These are phyloP conservation scores for Pollenia amentaria DNA, from an alignment of 2,888 invertebrate species.

Conservation along the genomic window DNA sequence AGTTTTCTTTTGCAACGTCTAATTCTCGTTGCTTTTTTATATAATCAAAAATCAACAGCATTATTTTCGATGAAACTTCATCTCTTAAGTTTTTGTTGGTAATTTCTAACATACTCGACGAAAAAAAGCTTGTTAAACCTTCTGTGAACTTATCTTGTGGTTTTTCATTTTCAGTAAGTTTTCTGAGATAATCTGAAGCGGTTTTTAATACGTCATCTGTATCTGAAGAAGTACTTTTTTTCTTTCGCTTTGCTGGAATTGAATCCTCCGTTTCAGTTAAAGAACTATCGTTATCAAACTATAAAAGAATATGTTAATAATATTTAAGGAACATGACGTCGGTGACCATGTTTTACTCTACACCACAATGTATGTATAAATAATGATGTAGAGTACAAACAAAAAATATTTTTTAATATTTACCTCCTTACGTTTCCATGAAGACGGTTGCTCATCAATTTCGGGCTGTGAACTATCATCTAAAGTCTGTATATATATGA, in stretches of 20 bases:
- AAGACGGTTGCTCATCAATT: background rate
- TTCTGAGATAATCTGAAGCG: background rate
- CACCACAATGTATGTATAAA: no score
- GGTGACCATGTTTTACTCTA: no score
- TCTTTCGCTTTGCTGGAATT: background rate
- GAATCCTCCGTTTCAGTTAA: background rate
- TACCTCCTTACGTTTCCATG: background rate
- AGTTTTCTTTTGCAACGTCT: background rate
- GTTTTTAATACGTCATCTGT: background rate
- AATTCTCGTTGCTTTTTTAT: slow-evolving; percentile 13
- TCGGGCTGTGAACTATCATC: background rate
- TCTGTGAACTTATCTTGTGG: background rate
- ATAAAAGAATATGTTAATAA: background rate
- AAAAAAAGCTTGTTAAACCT: slow-evolving; percentile 1
- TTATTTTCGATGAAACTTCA: slow-evolving; percentile 15
- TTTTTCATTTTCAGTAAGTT: background rate
- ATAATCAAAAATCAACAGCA: background rate
- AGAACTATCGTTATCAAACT: background rate
- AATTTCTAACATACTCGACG: background rate
- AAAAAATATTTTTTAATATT: background rate
- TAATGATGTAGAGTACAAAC: no score
- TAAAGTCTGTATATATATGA: background rate
- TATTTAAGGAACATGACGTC: no score
- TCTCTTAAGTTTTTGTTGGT: slow-evolving; percentile 4
- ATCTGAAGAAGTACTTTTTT: background rate